Conservation (phyloP, 2,888 invertebrate genomes). For the Girardia tigrina region DNA sequence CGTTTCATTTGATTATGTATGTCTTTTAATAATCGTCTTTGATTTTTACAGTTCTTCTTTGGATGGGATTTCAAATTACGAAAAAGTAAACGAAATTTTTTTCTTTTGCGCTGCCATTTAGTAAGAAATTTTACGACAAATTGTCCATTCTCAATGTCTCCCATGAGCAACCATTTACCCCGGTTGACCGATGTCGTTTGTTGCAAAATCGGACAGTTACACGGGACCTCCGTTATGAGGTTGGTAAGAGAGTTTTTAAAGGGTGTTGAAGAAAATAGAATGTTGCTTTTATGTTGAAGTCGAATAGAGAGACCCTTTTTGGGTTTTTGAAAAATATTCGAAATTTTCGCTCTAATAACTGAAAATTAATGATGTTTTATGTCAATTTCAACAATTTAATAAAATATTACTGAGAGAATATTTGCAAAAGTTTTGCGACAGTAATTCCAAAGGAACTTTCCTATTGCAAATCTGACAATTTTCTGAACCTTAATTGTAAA, state of each 20-base stretch:
- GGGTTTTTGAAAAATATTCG: conserved; percentile 11
- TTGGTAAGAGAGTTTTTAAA: neutral
- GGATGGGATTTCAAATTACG: neutral
- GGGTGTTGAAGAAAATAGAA: neutral
- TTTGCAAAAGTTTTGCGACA: neutral
- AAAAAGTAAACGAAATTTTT: neutral
- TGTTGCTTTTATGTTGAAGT: neutral
- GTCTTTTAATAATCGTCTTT: no score
- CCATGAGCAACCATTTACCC: neutral
- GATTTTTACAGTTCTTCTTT: neutral
- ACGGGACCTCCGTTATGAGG: neutral
- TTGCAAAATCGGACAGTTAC: neutral
- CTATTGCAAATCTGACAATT: neutral
- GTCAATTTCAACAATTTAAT: neutral
- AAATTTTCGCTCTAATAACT: neutral
- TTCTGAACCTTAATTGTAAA: neutral
- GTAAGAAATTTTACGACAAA: neutral
- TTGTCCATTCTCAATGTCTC: neutral
- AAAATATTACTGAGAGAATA: neutral
- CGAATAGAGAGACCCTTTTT: neutral
- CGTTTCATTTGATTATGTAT: no score
- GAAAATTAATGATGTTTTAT: neutral
- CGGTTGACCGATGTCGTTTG: neutral
- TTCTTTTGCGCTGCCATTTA: neutral
- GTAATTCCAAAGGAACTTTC: neutral